Evolutionary conservation across 1,140 invertebrate genomes (phyloP).

Genomic region (Aradophagus sp.): DNA sequence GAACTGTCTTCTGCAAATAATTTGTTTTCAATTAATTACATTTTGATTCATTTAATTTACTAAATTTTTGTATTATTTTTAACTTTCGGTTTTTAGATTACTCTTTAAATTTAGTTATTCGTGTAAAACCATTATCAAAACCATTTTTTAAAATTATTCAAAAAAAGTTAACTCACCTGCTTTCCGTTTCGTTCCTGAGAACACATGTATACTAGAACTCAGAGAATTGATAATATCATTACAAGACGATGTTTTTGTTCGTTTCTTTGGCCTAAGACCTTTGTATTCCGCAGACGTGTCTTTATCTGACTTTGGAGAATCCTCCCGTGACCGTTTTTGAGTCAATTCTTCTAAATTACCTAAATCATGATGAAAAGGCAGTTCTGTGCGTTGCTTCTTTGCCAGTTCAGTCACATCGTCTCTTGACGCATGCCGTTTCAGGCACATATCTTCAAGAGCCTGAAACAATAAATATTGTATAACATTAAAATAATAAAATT

Average conservation of each 20-base stretch:
- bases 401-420: slow-evolving; percentile 66
- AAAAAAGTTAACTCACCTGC: slow-evolving; percentile 67
- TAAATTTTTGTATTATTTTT: too few species aligned
- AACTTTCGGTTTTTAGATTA: too few species aligned
- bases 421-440: slow-evolving; percentile 70
- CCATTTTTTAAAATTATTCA: slow-evolving; percentile 2
- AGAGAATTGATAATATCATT: slow-evolving; percentile 71
- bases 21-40: too few species aligned
- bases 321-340: slow-evolving; percentile 68
- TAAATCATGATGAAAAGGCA: slow-evolving; percentile 57
- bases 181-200: slow-evolving; percentile 71
- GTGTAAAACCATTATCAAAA: too few species aligned
- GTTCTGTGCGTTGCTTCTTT: slow-evolving; percentile 70
- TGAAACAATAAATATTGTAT: slow-evolving; percentile 1
- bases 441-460: slow-evolving; percentile 65
- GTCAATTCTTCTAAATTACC: slow-evolving; percentile 69
- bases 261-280: slow-evolving; percentile 65
- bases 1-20: slow-evolving; percentile 65
- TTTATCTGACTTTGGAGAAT: slow-evolving; percentile 67
- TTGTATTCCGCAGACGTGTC: slow-evolving; percentile 63
- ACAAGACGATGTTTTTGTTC: slow-evolving; percentile 70
- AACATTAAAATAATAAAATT: too few species aligned
- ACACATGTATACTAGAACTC: slow-evolving; percentile 67
- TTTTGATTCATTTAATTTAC: too few species aligned
- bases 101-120: too few species aligned